Conservation (phyloP, 2,113 vertebrate species). For the Sprattus sprattus region DNA sequence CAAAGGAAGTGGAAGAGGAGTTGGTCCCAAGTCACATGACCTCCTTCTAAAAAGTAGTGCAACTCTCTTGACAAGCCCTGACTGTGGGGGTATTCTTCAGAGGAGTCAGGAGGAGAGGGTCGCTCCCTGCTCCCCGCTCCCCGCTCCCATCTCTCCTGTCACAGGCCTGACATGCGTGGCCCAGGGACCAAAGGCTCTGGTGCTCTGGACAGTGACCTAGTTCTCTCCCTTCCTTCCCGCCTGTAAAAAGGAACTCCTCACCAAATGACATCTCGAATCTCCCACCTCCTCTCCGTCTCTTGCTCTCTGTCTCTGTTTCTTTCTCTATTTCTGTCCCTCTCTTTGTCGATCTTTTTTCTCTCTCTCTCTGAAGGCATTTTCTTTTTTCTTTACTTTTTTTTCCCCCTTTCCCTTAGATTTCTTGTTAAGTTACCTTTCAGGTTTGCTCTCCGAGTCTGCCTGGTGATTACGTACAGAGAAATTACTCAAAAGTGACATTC, state of each 20-base stretch:
- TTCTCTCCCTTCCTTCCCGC: slow-evolving; percentile 45
- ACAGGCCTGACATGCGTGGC: slow-evolving; percentile 70
- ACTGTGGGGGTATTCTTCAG: slow-evolving; percentile 68
- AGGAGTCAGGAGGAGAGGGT: slow-evolving; percentile 59
- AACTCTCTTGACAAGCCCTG: slow-evolving; percentile 74
- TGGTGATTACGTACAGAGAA: neutral
- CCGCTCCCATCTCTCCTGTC: slow-evolving; percentile 73
- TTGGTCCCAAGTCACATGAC: slow-evolving; percentile 75
- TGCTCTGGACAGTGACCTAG: slow-evolving; percentile 77
- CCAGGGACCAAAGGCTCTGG: slow-evolving; percentile 67
- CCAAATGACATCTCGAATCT: slow-evolving; percentile 64
- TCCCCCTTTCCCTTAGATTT: neutral
- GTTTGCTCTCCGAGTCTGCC: neutral
- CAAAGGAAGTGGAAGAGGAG: slow-evolving; percentile 46
- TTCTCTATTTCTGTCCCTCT: slow-evolving; percentile 26
- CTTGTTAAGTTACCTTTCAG: neutral
- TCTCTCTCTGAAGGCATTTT: slow-evolving; percentile 21
- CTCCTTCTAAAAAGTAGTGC: slow-evolving; percentile 77
- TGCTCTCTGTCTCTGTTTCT: slow-evolving; percentile 10
- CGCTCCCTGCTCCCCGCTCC: slow-evolving; percentile 57
- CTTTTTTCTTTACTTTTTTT: slow-evolving; percentile 17
- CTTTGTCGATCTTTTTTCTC: slow-evolving; percentile 5
- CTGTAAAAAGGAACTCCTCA: slow-evolving; percentile 46
- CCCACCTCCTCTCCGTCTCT: slow-evolving; percentile 34
- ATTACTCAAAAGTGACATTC: neutral